Evolutionary conservation across 2,888 invertebrate genomes (phyloP), one percentile per base, ranked within the genome.

Genomic region (Ptilodon capucinus): DNA sequence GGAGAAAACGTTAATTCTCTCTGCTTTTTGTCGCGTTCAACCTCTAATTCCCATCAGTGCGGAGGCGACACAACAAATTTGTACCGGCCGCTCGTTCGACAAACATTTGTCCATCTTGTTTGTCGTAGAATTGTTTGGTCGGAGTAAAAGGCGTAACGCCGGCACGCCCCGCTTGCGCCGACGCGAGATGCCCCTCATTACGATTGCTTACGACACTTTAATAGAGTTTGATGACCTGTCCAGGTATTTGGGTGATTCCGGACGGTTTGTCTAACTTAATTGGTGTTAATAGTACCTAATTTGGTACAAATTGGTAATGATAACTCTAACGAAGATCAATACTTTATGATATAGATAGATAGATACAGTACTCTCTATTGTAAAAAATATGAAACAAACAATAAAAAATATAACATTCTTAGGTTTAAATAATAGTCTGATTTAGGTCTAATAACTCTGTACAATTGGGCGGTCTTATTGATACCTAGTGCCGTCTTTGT

Each of bases 101-200:
- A 69, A 79, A 79, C 75, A 77, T 77, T 75, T 67, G 55, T 46
- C 47, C 53, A 66, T 58, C 64, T 61, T 66, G 61, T 74, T 69
- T 69, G 66, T 51, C 36, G 44, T 44, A 14, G 39, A 57, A 57
- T 54, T 79, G 78, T 79, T 79, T 77, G 79, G 60, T 62, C 60
- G 69, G 54, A 77, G 74, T 82, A 84, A 85, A 82, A 83, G 81
- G 66, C 84, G 76, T 81, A 77, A 79, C 81, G 55, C 46, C 58
- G 68, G 61, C 61, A 72, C 72, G 76, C 74, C 70, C 78, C 74
- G 74, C 72, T 72, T 71, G 67, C 63, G 61, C 40, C 41, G 45
- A 40, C 48, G 59, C 48, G 56, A 46, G 46, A 59, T 49, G 40
- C 32, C 36, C 40, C 44, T 36, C 16, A 25, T 50, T 46, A 49